A percentile compares a stretch with the other conserved stretches of the same genome.
These are phyloP conservation scores for Serripes groenlandicus DNA, from an alignment of 2,888 invertebrate species.

Conservation along the genomic window DNA sequence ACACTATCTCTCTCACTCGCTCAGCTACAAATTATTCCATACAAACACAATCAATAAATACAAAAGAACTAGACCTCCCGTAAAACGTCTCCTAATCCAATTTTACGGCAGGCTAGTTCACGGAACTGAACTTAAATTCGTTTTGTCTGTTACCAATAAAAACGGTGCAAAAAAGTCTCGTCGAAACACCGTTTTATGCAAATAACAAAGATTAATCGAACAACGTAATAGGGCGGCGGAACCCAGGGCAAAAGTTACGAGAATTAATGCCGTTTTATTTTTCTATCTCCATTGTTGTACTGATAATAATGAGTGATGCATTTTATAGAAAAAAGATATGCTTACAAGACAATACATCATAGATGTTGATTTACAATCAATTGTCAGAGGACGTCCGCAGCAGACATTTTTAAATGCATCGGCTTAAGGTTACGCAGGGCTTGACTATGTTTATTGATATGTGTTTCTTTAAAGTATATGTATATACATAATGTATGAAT, in stretches of 20 bases:
- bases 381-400: not conserved
- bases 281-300: no score
- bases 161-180: slow-evolving; percentile 15
- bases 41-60: not conserved
- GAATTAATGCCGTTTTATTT: not conserved
- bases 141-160: slow-evolving; percentile 9
- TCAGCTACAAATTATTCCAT: not conserved
- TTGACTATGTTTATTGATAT: not conserved
- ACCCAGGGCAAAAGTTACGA: not conserved
- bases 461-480: not conserved
- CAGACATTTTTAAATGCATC: no score
- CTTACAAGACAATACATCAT: not conserved
- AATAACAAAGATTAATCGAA: slow-evolving; percentile 15
- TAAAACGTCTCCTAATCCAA: no score
- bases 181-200: slow-evolving; percentile 12
- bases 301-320: no score
- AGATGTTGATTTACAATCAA: not conserved
- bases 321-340: not conserved
- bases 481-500: no score
- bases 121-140: not conserved
- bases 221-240: not conserved
- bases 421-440: not conserved
- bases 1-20: not conserved
- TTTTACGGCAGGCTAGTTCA: slow-evolving; percentile 1
- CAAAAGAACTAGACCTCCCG: no score